Percentiles rank a stretch among this genome's conserved stretches.
Conservation (phyloP, 2,113 vertebrate genomes). For the Eudorcas thomsonii region DNA sequence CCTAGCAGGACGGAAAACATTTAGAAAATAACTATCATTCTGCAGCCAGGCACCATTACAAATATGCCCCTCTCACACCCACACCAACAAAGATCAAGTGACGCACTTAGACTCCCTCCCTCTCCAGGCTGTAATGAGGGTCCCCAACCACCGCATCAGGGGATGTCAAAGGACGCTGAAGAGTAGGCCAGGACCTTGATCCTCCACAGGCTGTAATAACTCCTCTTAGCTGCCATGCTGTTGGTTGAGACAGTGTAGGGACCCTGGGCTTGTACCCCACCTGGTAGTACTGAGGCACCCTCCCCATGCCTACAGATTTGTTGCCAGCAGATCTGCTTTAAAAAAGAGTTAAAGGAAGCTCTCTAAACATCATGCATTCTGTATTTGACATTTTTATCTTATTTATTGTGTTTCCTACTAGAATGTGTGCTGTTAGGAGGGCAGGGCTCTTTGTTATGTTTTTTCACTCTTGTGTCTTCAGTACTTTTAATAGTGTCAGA, state of each 20-base stretch:
- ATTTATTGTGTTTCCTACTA: neutral
- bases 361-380: neutral
- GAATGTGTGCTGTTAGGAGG: neutral
- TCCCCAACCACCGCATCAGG: neutral
- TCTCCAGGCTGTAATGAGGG: neutral
- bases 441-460: neutral
- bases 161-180: neutral
- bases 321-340: neutral
- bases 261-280: neutral
- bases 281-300: neutral
- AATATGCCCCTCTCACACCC: too few relatives aligned
- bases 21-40: neutral
- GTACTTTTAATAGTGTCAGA: neutral
- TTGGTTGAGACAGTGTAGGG: neutral
- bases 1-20: neutral
- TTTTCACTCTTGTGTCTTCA: neutral
- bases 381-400: neutral
- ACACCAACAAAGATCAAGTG: too few relatives aligned
- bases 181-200: neutral
- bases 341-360: neutral
- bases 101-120: neutral
- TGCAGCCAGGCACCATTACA: neutral
- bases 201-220: neutral
- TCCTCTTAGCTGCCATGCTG: too few relatives aligned
- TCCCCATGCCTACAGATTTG: neutral